Evolutionary conservation across 2,888 invertebrate species (phyloP).

Genomic region (Autographa gamma): DNA sequence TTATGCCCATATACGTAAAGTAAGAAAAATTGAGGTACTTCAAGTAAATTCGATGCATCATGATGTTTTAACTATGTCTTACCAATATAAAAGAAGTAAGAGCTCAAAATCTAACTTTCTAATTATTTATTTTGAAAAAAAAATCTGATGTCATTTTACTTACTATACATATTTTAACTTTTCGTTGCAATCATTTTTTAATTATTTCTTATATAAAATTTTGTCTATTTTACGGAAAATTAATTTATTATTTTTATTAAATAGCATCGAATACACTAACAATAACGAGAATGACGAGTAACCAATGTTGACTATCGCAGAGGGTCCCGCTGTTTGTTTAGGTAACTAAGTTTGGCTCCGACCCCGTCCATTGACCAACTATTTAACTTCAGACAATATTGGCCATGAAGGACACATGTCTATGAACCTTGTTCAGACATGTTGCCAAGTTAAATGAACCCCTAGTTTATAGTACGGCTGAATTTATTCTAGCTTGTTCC

Average conservation of each 20-base stretch:
- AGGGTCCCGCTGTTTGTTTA: slow-evolving; percentile 82
- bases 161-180: no score
- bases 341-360: slow-evolving; percentile 82
- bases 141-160: no score
- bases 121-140: no score
- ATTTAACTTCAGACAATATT: slow-evolving; percentile 81
- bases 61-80: no score
- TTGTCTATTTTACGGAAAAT: no score
- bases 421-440: slow-evolving; percentile 71
- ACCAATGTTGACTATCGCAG: slow-evolving; percentile 75
- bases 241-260: no score
- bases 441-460: slow-evolving; percentile 49
- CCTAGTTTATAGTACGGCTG: slow-evolving; percentile 28
- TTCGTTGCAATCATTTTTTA: no score
- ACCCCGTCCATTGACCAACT: slow-evolving; percentile 79
- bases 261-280: slow-evolving; percentile 54
- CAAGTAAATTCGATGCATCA: no score
- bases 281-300: slow-evolving; percentile 57
- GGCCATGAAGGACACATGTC: slow-evolving; percentile 68
- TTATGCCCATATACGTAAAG: not conserved
- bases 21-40: no score
- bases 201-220: no score
- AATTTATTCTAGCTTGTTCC: slow-evolving; percentile 21
- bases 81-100: no score
- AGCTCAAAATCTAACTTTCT: no score